Evolutionary conservation across 2,888 invertebrate genomes (phyloP).

Genomic region (Folsomia manolachei): DNA sequence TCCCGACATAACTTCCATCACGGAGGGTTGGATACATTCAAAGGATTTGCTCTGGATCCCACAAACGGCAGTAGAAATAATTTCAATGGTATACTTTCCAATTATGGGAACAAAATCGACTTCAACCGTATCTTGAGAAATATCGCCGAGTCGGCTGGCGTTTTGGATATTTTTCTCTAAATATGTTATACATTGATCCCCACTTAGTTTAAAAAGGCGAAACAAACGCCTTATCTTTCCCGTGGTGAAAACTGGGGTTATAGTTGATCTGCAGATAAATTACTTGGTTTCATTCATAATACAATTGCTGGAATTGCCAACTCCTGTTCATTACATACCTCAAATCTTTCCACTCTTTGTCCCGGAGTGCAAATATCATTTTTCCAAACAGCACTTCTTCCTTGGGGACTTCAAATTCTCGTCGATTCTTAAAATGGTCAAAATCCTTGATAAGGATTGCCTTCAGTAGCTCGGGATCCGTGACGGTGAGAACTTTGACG

Average conservation of each 20-base stretch:
- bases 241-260: conserved; percentile 28
- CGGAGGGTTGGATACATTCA: conserved; percentile 26
- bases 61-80: conserved; percentile 48
- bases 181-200: conserved; percentile 12
- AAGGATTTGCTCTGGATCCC: conserved; percentile 53
- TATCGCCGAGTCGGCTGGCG: no score
- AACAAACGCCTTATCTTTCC: conserved; percentile 25
- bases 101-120: not conserved
- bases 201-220: conserved; percentile 20
- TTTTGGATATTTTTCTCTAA: no score
- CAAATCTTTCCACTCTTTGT: conserved; percentile 27
- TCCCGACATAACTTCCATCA: conserved; percentile 11
- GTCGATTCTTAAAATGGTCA: conserved; percentile 31
- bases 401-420: not conserved
- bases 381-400: not conserved
- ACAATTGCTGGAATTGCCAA: no score
- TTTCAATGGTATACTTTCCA: conserved; percentile 21
- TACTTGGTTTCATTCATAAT: no score
- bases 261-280: not conserved
- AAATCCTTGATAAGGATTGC: conserved; percentile 35
- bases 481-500: not conserved
- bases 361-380: conserved; percentile 12
- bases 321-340: no score
- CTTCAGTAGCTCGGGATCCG: conserved; percentile 30
- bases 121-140: not conserved